Base-by-base conservation (phyloP, 2,797 vertebrate genomes). In the Paedocypris micromegethes region DNA sequence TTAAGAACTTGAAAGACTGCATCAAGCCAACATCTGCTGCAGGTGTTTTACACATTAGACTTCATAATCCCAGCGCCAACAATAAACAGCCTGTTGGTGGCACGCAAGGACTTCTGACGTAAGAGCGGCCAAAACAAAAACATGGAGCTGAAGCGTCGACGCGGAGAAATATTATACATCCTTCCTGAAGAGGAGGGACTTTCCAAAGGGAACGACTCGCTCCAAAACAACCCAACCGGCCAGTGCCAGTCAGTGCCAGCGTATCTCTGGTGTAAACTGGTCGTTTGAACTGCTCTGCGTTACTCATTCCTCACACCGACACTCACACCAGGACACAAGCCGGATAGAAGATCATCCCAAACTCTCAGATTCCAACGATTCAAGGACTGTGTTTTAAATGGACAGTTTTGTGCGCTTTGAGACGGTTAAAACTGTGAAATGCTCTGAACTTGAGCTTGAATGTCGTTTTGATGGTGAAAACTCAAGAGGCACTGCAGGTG, bases 31-130 rank as follows among this genome's bases (percentile, higher is more conserved):
- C 23, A 23, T 23, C 23, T 23, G 23, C 37, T 46, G 41, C 42
- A 65, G 43, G 63, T 65, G 63, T 65, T 65, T 65, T 46, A 54
- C 23, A 65, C 37, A 65, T 65, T 38, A 65, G 44, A 3, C 41
- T 55, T 55, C 43, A 23, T 23, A 1, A 23, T 23, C 23, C 23
- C 23, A 23, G 23, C 6, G 0, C 52, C 3, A 54, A 54, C 37
- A 55, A 47, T 45, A 9, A 65, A 55, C 8, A 9, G 55, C 3
- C 8, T 9, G 50, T 47, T 55, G 53, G 63, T 65, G 53, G 63
- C 63, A 65, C 44, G 52, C 38, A 55, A 47, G 38, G 43, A 46
- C 55, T 54, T 52, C 63, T 55, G 38, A 41, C 3, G 41, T 55
- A 46, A 65, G 63, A n/a, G 52, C 39, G 41, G 5, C 39, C 45